Conservation (phyloP, 2,113 vertebrate genomes). For the Penelope pileata region DNA sequence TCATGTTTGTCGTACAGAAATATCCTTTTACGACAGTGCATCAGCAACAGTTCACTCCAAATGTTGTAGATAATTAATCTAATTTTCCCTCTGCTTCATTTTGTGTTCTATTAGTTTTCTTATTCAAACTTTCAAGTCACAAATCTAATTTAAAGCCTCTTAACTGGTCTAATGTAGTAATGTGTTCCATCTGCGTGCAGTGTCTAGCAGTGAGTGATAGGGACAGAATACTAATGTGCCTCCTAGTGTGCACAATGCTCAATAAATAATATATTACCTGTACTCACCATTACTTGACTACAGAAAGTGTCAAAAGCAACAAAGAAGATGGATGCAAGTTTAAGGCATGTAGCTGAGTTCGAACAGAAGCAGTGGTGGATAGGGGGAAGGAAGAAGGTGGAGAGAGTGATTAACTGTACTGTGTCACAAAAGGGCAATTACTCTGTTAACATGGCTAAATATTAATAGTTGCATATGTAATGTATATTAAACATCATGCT, state of each 20-base stretch:
- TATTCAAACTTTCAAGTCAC: constrained; percentile 85
- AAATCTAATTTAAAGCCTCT: constrained; percentile 84
- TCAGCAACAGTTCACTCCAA: constrained; percentile 66
- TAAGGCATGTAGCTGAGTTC: constrained; percentile 35
- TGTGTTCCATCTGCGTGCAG: constrained; percentile 71
- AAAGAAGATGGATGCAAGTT: constrained; percentile 58
- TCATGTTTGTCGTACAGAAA: constrained; percentile 54
- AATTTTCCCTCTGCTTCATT: constrained; percentile 77
- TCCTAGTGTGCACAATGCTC: constrained; percentile 45
- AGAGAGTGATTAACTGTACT: not conserved
- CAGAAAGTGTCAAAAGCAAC: constrained; percentile 69
- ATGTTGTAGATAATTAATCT: constrained; percentile 82
- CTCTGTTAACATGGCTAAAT: not conserved
- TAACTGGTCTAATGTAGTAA: constrained; percentile 80
- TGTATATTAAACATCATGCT: not conserved
- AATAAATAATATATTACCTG: constrained; percentile 73
- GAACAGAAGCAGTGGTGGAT: constrained; percentile 7
- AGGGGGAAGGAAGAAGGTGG: not conserved
- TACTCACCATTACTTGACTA: constrained; percentile 62
- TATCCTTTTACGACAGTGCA: constrained; percentile 38
- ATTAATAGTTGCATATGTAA: not conserved
- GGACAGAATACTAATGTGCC: constrained; percentile 75
- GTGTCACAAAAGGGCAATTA: not conserved
- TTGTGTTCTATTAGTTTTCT: constrained; percentile 82
- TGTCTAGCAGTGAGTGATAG: constrained; percentile 66